Evolutionary conservation across 2,113 vertebrate genomes (phyloP).

Genomic region (Callithrix jacchus): DNA sequence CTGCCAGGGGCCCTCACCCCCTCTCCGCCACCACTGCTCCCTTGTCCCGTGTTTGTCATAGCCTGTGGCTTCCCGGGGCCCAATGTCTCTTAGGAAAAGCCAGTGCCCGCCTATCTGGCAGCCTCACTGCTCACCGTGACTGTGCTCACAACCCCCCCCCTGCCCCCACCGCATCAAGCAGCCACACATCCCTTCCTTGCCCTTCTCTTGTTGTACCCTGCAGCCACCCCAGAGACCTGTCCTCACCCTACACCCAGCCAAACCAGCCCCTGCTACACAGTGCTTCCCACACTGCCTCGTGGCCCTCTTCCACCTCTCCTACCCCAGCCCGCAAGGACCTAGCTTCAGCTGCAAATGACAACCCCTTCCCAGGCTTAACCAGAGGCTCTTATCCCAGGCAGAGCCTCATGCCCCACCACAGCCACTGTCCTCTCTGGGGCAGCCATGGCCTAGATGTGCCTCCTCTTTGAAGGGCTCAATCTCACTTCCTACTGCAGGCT

Average conservation of each 20-base stretch:
- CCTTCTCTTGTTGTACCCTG: neutral
- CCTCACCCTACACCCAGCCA: neutral
- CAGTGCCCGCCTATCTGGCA: neutral
- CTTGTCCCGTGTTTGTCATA: neutral
- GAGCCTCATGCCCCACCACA: neutral
- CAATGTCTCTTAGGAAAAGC: neutral
- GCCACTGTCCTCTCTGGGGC: neutral
- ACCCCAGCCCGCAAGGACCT: neutral
- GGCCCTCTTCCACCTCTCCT: neutral
- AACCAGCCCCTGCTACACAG: accelerated
- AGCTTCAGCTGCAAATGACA: neutral
- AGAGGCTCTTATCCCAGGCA: neutral
- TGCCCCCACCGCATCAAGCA: neutral
- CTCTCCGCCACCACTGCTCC: neutral
- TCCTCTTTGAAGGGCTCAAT: neutral
- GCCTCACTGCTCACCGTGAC: neutral
- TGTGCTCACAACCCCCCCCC: neutral
- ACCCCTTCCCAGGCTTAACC: neutral
- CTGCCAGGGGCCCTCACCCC: accelerated
- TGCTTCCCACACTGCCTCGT: too few species aligned
- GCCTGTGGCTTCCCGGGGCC: neutral
- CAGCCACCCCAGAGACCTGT: neutral
- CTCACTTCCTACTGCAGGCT: neutral
- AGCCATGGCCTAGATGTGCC: neutral
- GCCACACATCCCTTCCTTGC: accelerated